Evolutionary conservation across 2,888 invertebrate genomes (phyloP).

Genomic region (Lissocephala sabroskyi): DNA sequence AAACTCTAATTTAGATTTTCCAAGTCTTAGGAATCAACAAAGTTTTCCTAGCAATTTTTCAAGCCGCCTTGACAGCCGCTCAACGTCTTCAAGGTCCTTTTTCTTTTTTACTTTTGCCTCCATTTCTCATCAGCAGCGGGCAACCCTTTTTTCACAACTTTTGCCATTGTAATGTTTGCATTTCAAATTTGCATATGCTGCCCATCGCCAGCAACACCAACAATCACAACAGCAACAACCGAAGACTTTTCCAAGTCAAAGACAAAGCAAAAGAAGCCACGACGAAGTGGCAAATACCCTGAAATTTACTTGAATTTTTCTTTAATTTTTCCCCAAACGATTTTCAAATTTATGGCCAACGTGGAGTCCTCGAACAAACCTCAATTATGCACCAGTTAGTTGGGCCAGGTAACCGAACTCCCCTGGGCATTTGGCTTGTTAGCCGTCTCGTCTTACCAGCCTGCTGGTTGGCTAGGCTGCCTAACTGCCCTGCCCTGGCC

Average conservation of each 20-base stretch:
- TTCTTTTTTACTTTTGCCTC: too few species aligned
- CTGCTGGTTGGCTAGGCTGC: too few species aligned
- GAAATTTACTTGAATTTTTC: slow-evolving; percentile 17
- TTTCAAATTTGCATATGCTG: slow-evolving; percentile 54
- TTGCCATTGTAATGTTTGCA: slow-evolving; percentile 3
- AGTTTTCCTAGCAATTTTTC: too few species aligned
- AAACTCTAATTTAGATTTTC: too few species aligned
- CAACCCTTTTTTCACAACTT: not conserved
- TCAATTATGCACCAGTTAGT: slow-evolving; percentile 35
- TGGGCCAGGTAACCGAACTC: slow-evolving; percentile 13
- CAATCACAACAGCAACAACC: too few species aligned
- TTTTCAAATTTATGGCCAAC: slow-evolving; percentile 41
- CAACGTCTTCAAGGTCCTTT: too few species aligned
- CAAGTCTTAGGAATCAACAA: too few species aligned
- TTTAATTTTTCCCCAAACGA: slow-evolving; percentile 49
- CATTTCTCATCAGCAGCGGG: not conserved
- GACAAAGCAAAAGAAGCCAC: slow-evolving; percentile 29
- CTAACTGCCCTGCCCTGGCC: too few species aligned
- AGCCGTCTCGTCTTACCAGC: too few species aligned
- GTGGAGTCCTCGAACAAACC: slow-evolving; percentile 20
- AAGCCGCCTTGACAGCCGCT: too few species aligned
- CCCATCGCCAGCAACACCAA: slow-evolving; percentile 34
- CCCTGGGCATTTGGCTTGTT: slow-evolving; percentile 6
- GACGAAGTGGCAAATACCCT: not conserved
- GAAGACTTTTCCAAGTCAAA: too few species aligned